Conservation (phyloP, 2,113 vertebrate species). For the Microcebus ravelobensis region DNA sequence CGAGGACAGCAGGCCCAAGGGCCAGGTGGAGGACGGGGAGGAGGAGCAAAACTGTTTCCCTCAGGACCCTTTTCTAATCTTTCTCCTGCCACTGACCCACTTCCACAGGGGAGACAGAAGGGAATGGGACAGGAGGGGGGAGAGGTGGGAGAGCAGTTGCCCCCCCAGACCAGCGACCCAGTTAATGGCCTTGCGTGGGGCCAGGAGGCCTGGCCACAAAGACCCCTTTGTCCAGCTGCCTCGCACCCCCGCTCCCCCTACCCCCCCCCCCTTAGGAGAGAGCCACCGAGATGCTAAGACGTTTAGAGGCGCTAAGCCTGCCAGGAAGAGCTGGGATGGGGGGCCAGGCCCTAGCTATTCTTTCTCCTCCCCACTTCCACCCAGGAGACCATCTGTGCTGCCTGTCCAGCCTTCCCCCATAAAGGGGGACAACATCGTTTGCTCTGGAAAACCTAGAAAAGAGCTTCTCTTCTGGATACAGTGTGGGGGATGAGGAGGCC, state of each 20-base stretch:
- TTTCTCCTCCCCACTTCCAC: not conserved
- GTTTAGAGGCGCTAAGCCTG: constrained; percentile 65
- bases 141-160: constrained; percentile 47
- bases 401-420: not conserved
- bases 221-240: constrained; percentile 71
- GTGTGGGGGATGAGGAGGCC: not conserved
- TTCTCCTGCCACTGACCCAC: constrained; percentile 74
- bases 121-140: constrained; percentile 42
- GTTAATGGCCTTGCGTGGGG: constrained; percentile 68
- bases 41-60: constrained; percentile 34
- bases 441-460: constrained; percentile 32
- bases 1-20: not conserved
- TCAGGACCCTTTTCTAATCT: constrained; percentile 52
- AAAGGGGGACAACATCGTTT: not conserved
- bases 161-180: constrained; percentile 68
- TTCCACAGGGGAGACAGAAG: constrained; percentile 69
- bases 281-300: constrained; percentile 60
- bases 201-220: constrained; percentile 74
- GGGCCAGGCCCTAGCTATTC: not conserved
- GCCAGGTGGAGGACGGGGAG: constrained; percentile 45
- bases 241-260: not conserved
- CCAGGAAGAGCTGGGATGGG: constrained; percentile 27
- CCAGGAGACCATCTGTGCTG: not conserved
- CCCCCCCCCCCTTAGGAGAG: constrained; percentile 49
- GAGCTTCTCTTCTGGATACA: constrained; percentile 3